Conservation (phyloP, 1,140 invertebrate species). For the Dicyema japonicum region DNA sequence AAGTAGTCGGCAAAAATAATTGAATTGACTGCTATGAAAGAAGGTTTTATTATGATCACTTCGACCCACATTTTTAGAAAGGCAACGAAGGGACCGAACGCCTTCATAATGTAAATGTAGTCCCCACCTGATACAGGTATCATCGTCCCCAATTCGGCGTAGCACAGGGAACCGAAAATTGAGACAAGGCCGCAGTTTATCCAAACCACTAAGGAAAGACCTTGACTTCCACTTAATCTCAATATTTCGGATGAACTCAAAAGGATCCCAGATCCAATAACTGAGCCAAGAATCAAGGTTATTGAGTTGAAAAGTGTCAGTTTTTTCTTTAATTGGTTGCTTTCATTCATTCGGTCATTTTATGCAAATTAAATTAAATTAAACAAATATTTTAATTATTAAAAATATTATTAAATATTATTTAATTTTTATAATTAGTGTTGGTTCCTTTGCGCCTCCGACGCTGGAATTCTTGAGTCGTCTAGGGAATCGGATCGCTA, state of each 20-base stretch:
- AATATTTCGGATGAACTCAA: slow-evolving; percentile 64
- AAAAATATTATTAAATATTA: too few species aligned
- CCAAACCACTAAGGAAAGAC: slow-evolving; percentile 48
- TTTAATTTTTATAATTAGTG: too few species aligned
- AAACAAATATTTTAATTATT: too few species aligned
- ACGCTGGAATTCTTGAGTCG: too few species aligned
- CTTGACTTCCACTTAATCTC: slow-evolving; percentile 43
- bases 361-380: too few species aligned
- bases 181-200: slow-evolving; percentile 40
- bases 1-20: slow-evolving; percentile 19
- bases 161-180: slow-evolving; percentile 25
- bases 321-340: slow-evolving; percentile 9
- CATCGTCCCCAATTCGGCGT: slow-evolving; percentile 14
- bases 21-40: slow-evolving; percentile 21
- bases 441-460: too few species aligned
- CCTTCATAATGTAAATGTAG: slow-evolving; percentile 12
- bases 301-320: slow-evolving; percentile 12
- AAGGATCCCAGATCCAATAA: slow-evolving; percentile 47
- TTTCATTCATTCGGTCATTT: background rate
- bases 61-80: slow-evolving; percentile 9
- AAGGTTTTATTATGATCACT: slow-evolving; percentile 36
- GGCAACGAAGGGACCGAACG: slow-evolving; percentile 7
- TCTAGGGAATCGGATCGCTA: too few species aligned
- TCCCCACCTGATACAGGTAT: slow-evolving; percentile 14
- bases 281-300: slow-evolving; percentile 15